phyloP scores from a whole-genome alignment of 92 coral and sea anemone species.

The Palythoa heliodiscus region DNA sequence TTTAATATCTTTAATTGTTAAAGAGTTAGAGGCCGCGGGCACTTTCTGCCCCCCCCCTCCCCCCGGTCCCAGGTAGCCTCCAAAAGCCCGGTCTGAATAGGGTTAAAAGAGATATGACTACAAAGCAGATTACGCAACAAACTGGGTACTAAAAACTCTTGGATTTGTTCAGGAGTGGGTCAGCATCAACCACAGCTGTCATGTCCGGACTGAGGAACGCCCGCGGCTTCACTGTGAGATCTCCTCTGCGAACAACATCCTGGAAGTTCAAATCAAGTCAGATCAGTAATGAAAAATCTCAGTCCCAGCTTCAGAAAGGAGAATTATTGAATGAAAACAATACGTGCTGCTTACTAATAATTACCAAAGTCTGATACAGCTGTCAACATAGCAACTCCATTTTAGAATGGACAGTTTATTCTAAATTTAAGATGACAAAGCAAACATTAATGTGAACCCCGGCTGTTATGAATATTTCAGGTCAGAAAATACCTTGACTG shows the following conservation, averaged over 20 bases:
- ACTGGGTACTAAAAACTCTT: not conserved
- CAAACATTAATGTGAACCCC: too few relatives aligned
- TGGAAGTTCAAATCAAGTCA: slow-evolving; percentile 2
- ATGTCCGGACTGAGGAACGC: slow-evolving; percentile 80
- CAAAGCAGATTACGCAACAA: not conserved
- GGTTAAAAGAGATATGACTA: not conserved
- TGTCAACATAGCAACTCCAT: too few relatives aligned
- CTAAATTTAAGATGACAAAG: too few relatives aligned
- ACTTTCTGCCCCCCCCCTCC: too few relatives aligned
- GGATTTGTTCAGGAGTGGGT: not conserved
- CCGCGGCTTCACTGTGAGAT: slow-evolving; percentile 40
- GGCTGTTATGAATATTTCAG: too few relatives aligned
- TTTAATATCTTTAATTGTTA: too few relatives aligned
- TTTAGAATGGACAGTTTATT: too few relatives aligned
- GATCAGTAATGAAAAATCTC: not conserved
- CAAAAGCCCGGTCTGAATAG: too few relatives aligned
- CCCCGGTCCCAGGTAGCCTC: too few relatives aligned
- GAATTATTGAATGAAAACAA: not conserved
- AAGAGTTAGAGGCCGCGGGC: too few relatives aligned
- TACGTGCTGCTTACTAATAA: not conserved
- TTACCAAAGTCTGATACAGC: not conserved
- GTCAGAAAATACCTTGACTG: too few relatives aligned
- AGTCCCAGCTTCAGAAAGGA: not conserved
- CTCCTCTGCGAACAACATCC: slow-evolving; percentile 60
- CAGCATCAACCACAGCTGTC: slow-evolving; percentile 76